Evolutionary conservation across 2,888 invertebrate genomes (phyloP).

Genomic region (Sphaeridia pumilis): DNA sequence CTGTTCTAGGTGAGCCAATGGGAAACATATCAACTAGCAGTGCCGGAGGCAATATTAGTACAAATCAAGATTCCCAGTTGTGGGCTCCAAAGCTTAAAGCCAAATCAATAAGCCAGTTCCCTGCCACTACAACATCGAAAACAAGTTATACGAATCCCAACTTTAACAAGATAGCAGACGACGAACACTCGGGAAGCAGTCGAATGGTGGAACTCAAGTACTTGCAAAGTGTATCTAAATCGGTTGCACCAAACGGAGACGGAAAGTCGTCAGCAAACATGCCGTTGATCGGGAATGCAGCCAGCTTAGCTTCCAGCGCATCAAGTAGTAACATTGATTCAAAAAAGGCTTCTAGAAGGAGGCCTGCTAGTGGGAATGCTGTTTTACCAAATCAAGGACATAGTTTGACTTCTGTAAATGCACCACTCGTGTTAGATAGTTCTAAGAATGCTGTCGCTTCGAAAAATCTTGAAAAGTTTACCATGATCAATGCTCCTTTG

Average conservation of each 20-base stretch:
- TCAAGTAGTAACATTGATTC: not conserved
- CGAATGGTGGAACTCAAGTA: not conserved
- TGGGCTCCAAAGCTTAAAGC: not conserved
- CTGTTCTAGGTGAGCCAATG: too few species aligned
- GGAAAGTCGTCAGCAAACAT: not conserved
- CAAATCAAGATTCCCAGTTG: too few species aligned
- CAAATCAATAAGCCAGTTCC: not conserved
- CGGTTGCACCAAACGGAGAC: not conserved
- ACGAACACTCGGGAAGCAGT: not conserved
- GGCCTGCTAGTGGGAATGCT: not conserved
- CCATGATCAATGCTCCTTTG: conserved; percentile 36
- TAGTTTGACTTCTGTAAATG: conserved; percentile 1
- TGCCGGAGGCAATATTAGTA: too few species aligned
- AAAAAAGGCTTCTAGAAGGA: not conserved
- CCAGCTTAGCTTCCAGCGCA: not conserved
- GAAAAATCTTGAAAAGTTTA: conserved; percentile 19
- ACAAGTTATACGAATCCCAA: not conserved
- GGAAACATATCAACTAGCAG: too few species aligned
- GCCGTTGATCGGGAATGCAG: not conserved
- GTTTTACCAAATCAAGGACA: not conserved
- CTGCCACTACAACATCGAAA: too few species aligned
- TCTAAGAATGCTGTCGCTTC: not conserved
- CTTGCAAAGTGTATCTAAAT: not conserved
- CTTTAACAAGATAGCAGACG: not conserved
- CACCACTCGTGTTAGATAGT: conserved; percentile 9